Conservation (phyloP, 2,113 vertebrate species). For the Thalassarche chlororhynchos region DNA sequence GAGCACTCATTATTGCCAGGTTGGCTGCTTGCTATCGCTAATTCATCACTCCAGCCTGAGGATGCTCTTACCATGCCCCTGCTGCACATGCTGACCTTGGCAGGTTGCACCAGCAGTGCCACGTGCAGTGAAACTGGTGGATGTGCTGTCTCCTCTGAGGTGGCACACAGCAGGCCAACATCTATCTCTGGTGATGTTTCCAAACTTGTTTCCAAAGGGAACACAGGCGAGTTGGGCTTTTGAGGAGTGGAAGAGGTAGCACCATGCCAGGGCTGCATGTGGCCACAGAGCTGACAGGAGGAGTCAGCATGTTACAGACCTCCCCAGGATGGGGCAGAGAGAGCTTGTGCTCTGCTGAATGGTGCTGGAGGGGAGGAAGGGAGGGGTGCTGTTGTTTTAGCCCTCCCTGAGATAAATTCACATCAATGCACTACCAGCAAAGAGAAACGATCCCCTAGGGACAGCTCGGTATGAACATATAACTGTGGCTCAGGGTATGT, state of each 20-base stretch:
- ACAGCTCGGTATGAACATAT: fast-evolving
- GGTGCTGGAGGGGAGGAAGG: not conserved
- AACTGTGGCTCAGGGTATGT: not conserved
- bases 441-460: not conserved
- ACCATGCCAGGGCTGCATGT: not conserved
- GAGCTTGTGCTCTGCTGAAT: not conserved
- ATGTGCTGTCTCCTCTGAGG: not conserved
- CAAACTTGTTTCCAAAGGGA: not conserved
- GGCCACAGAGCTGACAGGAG: not conserved
- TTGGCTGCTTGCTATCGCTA: not conserved
- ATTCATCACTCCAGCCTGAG: not conserved
- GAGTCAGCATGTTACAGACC: not conserved
- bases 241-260: not conserved
- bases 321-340: not conserved
- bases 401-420: not conserved
- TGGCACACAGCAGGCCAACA: not conserved
- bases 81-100: not conserved
- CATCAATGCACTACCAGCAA: not conserved
- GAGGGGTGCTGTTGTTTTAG: not conserved
- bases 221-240: not conserved
- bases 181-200: not conserved
- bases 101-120: not conserved
- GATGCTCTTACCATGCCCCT: not conserved
- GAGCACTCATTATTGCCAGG: not conserved
- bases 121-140: not conserved